Conservation (phyloP, 92 coral and sea anemone species). For the Actinernus sp. region DNA sequence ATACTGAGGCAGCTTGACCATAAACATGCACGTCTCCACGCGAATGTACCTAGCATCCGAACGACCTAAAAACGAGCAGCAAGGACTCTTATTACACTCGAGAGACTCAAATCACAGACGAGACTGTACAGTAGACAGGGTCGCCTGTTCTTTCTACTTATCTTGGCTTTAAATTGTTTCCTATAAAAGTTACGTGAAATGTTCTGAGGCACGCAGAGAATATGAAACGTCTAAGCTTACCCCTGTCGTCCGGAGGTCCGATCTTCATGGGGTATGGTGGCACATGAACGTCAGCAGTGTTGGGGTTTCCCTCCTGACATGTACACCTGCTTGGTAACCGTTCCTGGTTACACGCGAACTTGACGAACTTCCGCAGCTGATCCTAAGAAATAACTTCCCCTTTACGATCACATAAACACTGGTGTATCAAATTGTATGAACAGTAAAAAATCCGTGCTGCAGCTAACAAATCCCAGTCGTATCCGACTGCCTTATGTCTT, state of each 20-base stretch:
- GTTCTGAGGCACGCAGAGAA: too few species aligned
- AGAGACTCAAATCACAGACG: not conserved
- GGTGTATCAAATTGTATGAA: not conserved
- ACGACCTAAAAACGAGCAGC: constrained; percentile 77
- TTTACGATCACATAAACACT: not conserved
- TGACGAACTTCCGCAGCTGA: constrained; percentile 93
- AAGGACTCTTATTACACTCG: too few species aligned
- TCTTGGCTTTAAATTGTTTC: too few species aligned
- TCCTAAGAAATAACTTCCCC: constrained; percentile 76
- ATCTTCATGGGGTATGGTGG: constrained; percentile 99
- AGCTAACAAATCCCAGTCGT: too few species aligned
- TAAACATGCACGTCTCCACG: constrained; percentile 98
- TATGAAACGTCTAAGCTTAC: too few species aligned
- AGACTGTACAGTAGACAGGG: not conserved
- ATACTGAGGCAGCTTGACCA: constrained; percentile 95
- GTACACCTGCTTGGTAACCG: constrained; percentile 96
- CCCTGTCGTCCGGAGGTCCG: constrained; percentile 99
- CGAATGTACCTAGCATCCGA: constrained; percentile 96
- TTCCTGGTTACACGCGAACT: constrained; percentile 99
- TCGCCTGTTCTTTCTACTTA: too few species aligned
- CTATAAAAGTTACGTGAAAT: too few species aligned
- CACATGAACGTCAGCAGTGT: constrained; percentile 87
- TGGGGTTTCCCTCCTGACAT: constrained; percentile 92
- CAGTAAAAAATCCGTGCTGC: too few species aligned
- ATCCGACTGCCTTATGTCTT: too few species aligned